Percentiles rank a stretch among this genome's conserved stretches.
Evolutionary conservation across 2,113 vertebrate species (phyloP).

Genomic region (Copsychus sechellarum): DNA sequence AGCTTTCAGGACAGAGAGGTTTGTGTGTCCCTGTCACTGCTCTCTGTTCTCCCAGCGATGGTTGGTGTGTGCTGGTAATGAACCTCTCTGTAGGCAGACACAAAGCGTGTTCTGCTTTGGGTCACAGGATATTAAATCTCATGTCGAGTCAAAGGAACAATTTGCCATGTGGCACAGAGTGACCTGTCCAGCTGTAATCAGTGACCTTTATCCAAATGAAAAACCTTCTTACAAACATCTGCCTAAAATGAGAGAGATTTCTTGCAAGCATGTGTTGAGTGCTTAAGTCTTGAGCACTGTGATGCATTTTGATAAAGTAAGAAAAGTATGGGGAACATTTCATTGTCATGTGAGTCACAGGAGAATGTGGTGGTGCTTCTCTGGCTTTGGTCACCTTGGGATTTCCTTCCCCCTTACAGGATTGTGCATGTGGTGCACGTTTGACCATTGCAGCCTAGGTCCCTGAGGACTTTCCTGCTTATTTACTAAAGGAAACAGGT

Average conservation of each 20-base stretch:
- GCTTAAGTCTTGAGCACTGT: background rate
- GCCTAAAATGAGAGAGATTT: background rate
- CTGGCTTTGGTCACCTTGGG: background rate
- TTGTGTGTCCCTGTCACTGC: background rate
- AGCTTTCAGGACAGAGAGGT: background rate
- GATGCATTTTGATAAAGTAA: background rate
- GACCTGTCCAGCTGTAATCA: conserved; percentile 3
- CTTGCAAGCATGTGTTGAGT: background rate
- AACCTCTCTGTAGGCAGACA: conserved; percentile 27
- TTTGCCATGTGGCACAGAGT: conserved; percentile 14
- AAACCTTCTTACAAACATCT: background rate
- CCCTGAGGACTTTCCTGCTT: background rate
- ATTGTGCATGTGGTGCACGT: fast-evolving
- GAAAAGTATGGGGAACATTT: background rate
- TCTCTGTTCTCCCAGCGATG: background rate
- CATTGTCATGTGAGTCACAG: background rate
- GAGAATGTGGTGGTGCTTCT: background rate
- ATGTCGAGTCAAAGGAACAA: conserved; percentile 16
- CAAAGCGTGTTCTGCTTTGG: background rate
- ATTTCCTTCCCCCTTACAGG: background rate
- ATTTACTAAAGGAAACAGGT: background rate
- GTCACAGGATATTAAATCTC: conserved; percentile 60
- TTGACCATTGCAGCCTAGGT: background rate
- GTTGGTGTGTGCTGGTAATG: background rate
- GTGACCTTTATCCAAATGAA: conserved; percentile 23